Evolutionary conservation across 2,113 vertebrate genomes (phyloP).

Genomic region (Isichthys henryi): DNA sequence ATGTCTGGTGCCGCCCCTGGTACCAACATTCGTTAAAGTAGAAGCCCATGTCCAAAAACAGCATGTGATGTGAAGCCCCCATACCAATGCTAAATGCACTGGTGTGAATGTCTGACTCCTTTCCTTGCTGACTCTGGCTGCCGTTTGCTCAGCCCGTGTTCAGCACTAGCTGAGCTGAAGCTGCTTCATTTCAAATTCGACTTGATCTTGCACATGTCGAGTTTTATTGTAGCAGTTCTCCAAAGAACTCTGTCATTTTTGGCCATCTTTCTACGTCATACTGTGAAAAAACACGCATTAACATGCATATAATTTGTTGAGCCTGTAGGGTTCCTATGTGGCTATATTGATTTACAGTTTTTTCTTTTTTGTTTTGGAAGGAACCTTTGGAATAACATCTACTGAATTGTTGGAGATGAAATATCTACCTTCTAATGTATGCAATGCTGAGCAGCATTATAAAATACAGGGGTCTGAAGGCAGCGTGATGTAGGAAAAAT

Average conservation of each 20-base stretch:
- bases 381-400: slow-evolving; percentile 9
- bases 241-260: slow-evolving; percentile 32
- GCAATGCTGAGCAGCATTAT: background rate
- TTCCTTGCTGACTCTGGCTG: background rate
- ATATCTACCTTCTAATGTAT: background rate
- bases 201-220: slow-evolving; percentile 27
- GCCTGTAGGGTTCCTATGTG: background rate
- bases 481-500: background rate
- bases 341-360: slow-evolving; percentile 1
- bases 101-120: background rate
- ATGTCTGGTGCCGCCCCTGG: background rate
- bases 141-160: background rate
- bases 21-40: background rate
- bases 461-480: background rate
- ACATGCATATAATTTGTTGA: slow-evolving; percentile 31
- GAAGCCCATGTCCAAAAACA: background rate
- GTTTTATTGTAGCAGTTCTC: background rate
- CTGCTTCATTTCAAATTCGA: background rate
- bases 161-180: slow-evolving; percentile 24
- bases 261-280: slow-evolving; percentile 16
- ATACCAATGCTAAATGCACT: background rate
- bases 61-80: background rate
- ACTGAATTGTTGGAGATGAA: background rate
- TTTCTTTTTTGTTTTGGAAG: background rate
- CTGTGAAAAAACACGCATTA: slow-evolving; percentile 30